Base-by-base conservation (phyloP, 2,888 invertebrate genomes). In the Caenorhabditis sp. region DNA sequence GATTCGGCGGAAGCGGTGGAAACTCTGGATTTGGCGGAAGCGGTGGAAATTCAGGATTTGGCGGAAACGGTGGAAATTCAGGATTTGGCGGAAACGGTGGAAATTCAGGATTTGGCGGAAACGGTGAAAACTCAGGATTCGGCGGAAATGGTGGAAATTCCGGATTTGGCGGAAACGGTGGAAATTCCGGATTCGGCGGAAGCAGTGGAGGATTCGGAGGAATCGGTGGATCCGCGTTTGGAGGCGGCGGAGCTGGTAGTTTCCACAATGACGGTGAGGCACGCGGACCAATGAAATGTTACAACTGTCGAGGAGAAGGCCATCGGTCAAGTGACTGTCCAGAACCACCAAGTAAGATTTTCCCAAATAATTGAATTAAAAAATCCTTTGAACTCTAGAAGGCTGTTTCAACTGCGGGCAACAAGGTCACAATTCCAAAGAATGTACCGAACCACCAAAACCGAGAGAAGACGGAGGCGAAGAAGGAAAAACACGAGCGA, bases 241-340 rank as follows among this genome's bases (percentile, higher is more conserved):
- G 62, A 54, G 58, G 51, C 19, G 58, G 65, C 26, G 36, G 57
- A 6, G 27, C 12, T 31, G 63, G 54, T 27, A 36, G 57, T 14
- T 66, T 60, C 3, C 68, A 62, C 36, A 62, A 57, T 19, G 60
- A 50, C 17, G 59, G 24, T 31, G 58, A 37, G 27, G 1, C 36
- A 6, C 58, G 63, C 26, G 62, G 53, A 19, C 66, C 68, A 6
- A 65, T 62, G 61, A 71, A 66, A n/a, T 81, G 81, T 57, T 80
- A 76, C 78, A 78, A 80, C 58, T 81, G 81, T 37, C 62, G 65
- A 12, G 62, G 73, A 53, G 76, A 79, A 57, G 81, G 80, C 1
- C 80, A 81, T 62, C 67, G 73, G 6, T 63, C 76, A 12, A 21
- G 61, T 1, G 80, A 81, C 4, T 81, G 81, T 23, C 63, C 67